Evolutionary conservation across 2,113 vertebrate species (phyloP).

Genomic region (Garra rufa): DNA sequence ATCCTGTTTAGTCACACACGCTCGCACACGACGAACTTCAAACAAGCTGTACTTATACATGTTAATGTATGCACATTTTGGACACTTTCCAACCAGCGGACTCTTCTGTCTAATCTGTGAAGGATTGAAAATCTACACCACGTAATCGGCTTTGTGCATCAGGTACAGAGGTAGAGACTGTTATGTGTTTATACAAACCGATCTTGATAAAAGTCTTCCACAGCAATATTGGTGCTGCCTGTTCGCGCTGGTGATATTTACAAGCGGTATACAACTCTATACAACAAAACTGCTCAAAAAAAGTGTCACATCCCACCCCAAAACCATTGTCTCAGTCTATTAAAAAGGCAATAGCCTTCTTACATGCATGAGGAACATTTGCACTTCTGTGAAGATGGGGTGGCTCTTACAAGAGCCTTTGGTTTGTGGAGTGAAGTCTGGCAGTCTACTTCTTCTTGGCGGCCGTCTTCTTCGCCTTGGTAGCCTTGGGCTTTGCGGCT

Average conservation of each 20-base stretch:
- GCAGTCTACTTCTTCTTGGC: constrained; percentile 54
- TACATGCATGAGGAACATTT: constrained; percentile 26
- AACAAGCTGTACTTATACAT: not conserved
- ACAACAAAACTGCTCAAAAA: not conserved
- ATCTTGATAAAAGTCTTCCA: constrained; percentile 1
- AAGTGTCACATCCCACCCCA: not conserved
- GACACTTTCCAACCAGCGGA: constrained; percentile 25
- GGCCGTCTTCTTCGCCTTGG: constrained; percentile 50
- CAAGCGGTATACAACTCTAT: not conserved
- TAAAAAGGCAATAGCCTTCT: constrained; percentile 35
- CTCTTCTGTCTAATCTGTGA: constrained; percentile 23
- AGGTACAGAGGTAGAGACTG: constrained; percentile 52
- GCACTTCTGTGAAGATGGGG: constrained; percentile 44
- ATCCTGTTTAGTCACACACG: not conserved
- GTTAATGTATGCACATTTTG: constrained; percentile 22
- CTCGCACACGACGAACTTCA: not conserved
- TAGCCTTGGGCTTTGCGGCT: constrained; percentile 48
- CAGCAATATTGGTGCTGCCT: not conserved
- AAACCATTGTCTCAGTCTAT: constrained; percentile 22
- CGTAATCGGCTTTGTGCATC: constrained; percentile 46
- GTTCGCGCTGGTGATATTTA: not conserved
- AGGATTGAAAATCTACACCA: constrained; percentile 41
- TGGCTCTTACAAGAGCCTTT: constrained; percentile 51
- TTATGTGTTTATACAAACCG: constrained; percentile 41
- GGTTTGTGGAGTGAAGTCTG: not conserved